Conservation (phyloP, 2,797 vertebrate species). For the Acanthornis magna region DNA sequence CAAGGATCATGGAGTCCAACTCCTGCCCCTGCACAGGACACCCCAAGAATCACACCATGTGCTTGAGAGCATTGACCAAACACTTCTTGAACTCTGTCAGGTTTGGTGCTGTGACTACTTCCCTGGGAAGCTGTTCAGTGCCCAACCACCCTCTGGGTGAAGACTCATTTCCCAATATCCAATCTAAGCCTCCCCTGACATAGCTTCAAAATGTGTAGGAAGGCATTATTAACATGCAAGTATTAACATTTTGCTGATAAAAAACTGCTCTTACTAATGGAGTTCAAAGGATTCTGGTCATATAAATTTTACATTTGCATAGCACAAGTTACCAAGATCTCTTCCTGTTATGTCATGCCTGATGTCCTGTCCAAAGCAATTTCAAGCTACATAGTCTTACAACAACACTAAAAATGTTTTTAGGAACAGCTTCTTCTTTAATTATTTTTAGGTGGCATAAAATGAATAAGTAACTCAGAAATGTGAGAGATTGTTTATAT, state of each 20-base stretch:
- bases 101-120: not conserved
- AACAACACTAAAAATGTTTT: slow-evolving; percentile 1
- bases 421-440: not conserved
- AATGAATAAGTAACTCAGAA: not conserved
- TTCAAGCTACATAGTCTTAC: not conserved
- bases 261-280: not conserved
- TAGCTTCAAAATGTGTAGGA: not conserved
- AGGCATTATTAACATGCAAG: not conserved
- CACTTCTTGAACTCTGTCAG: not conserved
- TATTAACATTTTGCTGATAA: not conserved
- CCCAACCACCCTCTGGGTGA: not conserved
- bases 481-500: not conserved
- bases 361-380: not conserved
- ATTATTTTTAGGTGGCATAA: not conserved
- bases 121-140: not conserved
- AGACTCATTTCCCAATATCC: not conserved
- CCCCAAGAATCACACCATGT: no score
- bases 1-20: not conserved
- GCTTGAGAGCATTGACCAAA: not conserved
- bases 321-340: not conserved
- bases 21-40: not conserved
- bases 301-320: not conserved
- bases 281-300: not conserved
- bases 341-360: not conserved
- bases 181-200: not conserved